phyloP scores from a whole-genome alignment of 2,113 vertebrate species.

The Dromas ardeola region DNA sequence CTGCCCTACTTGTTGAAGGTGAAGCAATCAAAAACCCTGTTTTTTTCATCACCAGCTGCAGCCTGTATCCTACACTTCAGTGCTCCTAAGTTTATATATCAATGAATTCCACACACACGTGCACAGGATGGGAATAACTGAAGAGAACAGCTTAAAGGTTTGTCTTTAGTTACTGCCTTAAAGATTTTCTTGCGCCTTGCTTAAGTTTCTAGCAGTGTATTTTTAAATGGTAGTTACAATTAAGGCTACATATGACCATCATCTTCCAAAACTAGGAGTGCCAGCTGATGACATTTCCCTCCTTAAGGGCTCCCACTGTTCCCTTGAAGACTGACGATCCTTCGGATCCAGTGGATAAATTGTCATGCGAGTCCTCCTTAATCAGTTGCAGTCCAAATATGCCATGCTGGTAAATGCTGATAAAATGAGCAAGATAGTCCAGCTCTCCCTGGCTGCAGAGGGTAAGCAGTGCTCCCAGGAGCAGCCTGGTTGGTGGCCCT shows the following conservation, averaged over 20 bases:
- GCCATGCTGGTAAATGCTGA: not conserved
- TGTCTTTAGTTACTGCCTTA: conserved; percentile 3
- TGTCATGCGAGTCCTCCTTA: not conserved
- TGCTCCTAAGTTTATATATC: conserved; percentile 45
- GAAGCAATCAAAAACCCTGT: not conserved
- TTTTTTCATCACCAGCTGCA: conserved; percentile 28
- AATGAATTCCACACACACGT: not conserved
- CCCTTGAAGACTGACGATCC: not conserved
- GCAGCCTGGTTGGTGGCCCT: not conserved
- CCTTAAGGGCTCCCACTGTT: not conserved
- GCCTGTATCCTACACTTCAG: conserved; percentile 20
- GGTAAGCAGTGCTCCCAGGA: not conserved
- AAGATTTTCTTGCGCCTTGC: not conserved
- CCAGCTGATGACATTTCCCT: not conserved
- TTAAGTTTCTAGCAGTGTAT: not conserved
- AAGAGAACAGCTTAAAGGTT: not conserved
- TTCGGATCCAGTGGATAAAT: not conserved
- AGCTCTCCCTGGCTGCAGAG: not conserved
- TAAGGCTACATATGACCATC: not conserved
- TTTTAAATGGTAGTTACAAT: not conserved
- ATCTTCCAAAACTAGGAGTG: not conserved
- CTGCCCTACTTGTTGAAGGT: conserved; percentile 41
- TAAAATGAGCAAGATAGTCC: not conserved
- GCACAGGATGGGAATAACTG: conserved; percentile 6
- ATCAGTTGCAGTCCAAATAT: not conserved